Evolutionary conservation across 2,888 invertebrate genomes (phyloP), one percentile per base, ranked within the genome.

Genomic region (Thereva nobilitata): DNA sequence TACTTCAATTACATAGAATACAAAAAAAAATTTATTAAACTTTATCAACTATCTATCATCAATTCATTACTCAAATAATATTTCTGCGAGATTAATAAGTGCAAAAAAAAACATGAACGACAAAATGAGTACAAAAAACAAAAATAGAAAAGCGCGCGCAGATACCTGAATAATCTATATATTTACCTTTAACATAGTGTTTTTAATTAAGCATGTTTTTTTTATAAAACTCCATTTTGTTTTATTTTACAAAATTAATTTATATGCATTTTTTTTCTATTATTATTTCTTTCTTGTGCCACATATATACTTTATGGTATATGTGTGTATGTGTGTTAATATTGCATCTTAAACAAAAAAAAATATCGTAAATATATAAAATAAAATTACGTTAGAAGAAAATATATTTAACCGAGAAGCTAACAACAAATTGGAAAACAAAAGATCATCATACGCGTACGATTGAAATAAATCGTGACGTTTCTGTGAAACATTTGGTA

Each of bases 401-500:
- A 42, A 69, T 69, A 35, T 72, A 70, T 50, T 53, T 71, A 52
- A 55, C 66, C 47, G 68, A 70, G 10, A 70, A 70, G 34, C 67
- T 64, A n/a, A 12, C 71, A 50, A 52, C 68, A 7, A 47, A 68
- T 66, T 64, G 61, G 44, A 59, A 44, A 50, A 55, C 61, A 2
- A 68, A 69, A 67, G 68, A 70, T 35, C 61, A 38, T 5, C 50
- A 50, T 52, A 50, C 40, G 47, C 61, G 54, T 23, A 64, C 55
- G n/a, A 45, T 64, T 40, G 23, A 38, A 47, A 54, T 64, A 40
- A 64, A 34, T 65, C 70, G 70, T 67, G 70, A 69, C 12, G 34
- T 72, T 57, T 68, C 71, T 55, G 73, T 73, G 41, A 72, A 73
- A 61, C 69, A 73, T 63, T 68, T 73, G 72, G 73, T 73, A 71